Base-by-base conservation (phyloP, 2,797 vertebrate genomes). In the Danio kyathit region DNA sequence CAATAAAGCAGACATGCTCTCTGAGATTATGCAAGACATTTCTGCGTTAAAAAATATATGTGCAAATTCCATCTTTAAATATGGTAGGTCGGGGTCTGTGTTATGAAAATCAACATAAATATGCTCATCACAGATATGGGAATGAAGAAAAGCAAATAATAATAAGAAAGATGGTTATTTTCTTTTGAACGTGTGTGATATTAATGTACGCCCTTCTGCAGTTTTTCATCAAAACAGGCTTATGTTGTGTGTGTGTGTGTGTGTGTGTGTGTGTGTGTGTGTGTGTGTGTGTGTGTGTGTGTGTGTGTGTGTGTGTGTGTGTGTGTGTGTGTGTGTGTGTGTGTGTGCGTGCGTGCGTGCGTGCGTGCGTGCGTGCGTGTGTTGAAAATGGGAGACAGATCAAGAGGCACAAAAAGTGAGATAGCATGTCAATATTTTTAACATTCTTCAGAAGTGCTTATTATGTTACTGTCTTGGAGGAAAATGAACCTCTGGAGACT, bases 171-270 rank as follows among this genome's bases (percentile, higher is more conserved):
- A 71, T 79, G 75, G 52, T 54, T 67, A 61, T 66, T 74, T 80
- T 69, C 70, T 54, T 67, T 73, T 52, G 46, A 79, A 75, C 38
- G 74, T 74, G 66, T 86, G 61, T 77, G 61, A 74, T 82, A 84
- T 82, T 80, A 76, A 75, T 70, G 4, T 51, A 72, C 7, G 64
- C 70, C 43, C 29, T 74, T 69, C 19, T 54, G 9, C 4, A 19
- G 43, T 64, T 76, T 81, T 81, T 86, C 59, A 82, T 81, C 78
- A 84, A 86, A 86, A 80, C 6, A 59, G 80, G 77, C 69, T 84
- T 80, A 66, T 56, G 64, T 40, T 52, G 4, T 79, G 41, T 63
- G 71, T 63, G 83, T 65, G 51, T 52, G 16, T 46, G 82, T 52
- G 73, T n/a, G 64, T 76, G 79, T 80, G 70, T 74, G 70, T 73